Percentiles rank a stretch among this genome's conserved stretches.
Evolutionary conservation across 1,140 invertebrate genomes (phyloP).

Genomic region (Plodia interpunctella): DNA sequence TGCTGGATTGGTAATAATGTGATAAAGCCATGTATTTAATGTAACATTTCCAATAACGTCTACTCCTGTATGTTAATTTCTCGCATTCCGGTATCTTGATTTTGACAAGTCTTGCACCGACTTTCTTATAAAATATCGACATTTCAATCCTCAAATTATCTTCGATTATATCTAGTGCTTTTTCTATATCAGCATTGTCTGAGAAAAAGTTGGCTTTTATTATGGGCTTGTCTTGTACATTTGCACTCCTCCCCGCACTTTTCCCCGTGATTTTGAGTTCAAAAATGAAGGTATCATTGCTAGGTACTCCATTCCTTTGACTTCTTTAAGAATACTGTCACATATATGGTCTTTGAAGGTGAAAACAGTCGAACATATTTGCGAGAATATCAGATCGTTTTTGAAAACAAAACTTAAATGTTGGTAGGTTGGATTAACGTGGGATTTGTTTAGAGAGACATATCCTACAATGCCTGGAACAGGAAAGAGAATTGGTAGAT

Average conservation of each 20-base stretch:
- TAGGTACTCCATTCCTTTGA: conserved; percentile 6
- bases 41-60: too few species aligned
- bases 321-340: background rate
- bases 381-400: too few species aligned
- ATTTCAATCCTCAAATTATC: too few species aligned
- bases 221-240: conserved; percentile 77
- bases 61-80: too few species aligned
- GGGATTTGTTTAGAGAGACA: conserved; percentile 4
- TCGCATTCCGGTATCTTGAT: too few species aligned
- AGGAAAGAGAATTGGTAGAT: conserved; percentile 5
- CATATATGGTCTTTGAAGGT: conserved; percentile 10
- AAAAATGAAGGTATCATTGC: conserved; percentile 24
- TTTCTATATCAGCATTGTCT: too few species aligned
- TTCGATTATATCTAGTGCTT: too few species aligned
- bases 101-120: too few species aligned
- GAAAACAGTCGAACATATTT: conserved; percentile 8
- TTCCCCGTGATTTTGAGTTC: conserved; percentile 75
- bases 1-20: too few species aligned
- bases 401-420: background rate
- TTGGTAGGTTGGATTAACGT: conserved; percentile 16
- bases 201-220: conserved; percentile 53
- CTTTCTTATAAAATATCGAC: too few species aligned
- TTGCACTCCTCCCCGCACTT: conserved; percentile 56
- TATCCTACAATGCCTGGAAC: conserved; percentile 10
- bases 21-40: too few species aligned